A percentile compares a stretch with the other conserved stretches of the same genome.
Evolutionary conservation across 37 sponge, comb jelly and placozoan genomes (phyloP).

Genomic region (Tethya wilhelma): DNA sequence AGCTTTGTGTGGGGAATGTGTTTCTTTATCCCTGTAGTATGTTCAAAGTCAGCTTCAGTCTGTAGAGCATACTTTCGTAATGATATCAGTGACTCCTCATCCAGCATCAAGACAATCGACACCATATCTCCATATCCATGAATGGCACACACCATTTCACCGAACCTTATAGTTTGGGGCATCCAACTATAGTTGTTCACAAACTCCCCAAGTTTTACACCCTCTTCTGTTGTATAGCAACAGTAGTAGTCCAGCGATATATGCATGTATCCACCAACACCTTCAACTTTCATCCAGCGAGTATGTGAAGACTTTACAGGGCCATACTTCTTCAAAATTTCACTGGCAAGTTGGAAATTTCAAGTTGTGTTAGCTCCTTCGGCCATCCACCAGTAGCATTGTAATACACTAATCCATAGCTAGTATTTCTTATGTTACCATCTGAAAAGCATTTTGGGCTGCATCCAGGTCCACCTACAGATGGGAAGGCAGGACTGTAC

Average conservation of each 20-base stretch:
- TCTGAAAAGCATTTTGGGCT: conserved; percentile 3
- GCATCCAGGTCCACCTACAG: conserved; percentile 25
- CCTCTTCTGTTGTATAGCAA: conserved; percentile 13
- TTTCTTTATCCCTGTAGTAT: neutral
- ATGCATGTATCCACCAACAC: neutral
- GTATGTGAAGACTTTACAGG: neutral
- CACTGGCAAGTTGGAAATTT: conserved; percentile 9
- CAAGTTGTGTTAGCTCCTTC: neutral
- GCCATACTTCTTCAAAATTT: conserved; percentile 19
- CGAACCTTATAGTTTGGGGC: conserved; percentile 10
- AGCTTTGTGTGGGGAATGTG: conserved; percentile 19
- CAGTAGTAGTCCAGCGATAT: conserved; percentile 21
- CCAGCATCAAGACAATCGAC: conserved; percentile 11
- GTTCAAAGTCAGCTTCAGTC: conserved; percentile 5
- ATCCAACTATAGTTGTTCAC: conserved; percentile 7
- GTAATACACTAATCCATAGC: neutral
- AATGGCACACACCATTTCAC: conserved; percentile 21
- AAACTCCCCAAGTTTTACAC: conserved; percentile 19
- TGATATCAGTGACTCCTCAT: neutral
- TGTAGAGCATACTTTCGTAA: conserved; percentile 5
- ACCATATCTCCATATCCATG: conserved; percentile 21
- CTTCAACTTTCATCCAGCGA: no score
- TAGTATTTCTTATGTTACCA: neutral
- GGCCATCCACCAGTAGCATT: conserved; percentile 21
- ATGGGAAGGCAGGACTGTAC: conserved; percentile 26